These are phyloP conservation scores for Petrophora chlorosata DNA, from an alignment of 2,888 invertebrate genomes.

Conservation along the genomic window DNA sequence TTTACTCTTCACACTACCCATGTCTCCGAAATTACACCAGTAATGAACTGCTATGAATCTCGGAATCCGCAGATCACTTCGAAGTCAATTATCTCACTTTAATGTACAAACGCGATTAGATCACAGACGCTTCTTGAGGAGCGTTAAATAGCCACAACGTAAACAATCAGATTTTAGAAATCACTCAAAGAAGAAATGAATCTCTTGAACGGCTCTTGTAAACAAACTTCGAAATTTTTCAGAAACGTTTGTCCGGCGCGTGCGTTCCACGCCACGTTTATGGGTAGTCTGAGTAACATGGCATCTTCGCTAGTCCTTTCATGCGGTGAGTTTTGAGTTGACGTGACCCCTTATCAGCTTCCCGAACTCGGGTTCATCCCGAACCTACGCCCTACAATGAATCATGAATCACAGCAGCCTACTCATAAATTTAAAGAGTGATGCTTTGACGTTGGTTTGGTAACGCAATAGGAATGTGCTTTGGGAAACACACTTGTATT, in stretches of 20 bases:
- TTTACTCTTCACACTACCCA: conserved; percentile 72
- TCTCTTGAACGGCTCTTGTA: conserved; percentile 25
- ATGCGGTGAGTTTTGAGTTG: conserved; percentile 19
- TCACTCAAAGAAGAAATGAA: too few species aligned
- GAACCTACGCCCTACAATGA: conserved; percentile 11
- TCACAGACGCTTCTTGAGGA: conserved; percentile 50
- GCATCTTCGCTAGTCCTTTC: conserved; percentile 26
- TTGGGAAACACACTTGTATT: conserved; percentile 18
- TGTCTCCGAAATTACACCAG: conserved; percentile 43
- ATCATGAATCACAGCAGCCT: conserved; percentile 15
- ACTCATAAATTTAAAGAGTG: conserved; percentile 18
- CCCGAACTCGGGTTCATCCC: conserved; percentile 20
- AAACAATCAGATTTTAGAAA: conserved; percentile 58
- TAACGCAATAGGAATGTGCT: conserved; percentile 1
- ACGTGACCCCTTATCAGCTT: conserved; percentile 34
- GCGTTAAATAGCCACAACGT: conserved; percentile 50
- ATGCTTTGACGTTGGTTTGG: conserved; percentile 10
- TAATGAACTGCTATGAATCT: conserved; percentile 28
- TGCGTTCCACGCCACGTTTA: conserved; percentile 25
- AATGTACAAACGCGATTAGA: conserved; percentile 54
- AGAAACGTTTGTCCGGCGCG: conserved; percentile 16
- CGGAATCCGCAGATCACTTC: conserved; percentile 39
- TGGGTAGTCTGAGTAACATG: conserved; percentile 27
- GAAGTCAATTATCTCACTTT: conserved; percentile 51
- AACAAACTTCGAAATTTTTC: conserved; percentile 20